Conservation (phyloP, 2,797 vertebrate genomes). For the Dryobates pubescens region DNA sequence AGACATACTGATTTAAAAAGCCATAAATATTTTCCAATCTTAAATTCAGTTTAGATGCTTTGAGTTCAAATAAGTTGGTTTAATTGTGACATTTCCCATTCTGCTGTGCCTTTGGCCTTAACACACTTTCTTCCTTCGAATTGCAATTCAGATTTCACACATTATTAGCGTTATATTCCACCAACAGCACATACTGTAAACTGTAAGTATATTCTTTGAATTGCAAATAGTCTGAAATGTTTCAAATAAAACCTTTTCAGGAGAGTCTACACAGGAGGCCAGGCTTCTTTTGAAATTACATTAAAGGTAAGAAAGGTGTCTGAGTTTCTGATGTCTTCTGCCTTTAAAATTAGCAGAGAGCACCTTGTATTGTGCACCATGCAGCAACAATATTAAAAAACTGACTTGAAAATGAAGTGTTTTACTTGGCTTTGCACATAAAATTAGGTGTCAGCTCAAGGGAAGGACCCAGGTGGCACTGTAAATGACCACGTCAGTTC, state of each 20-base stretch:
- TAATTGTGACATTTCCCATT: neutral
- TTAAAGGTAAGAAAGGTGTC: neutral
- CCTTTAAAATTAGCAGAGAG: neutral
- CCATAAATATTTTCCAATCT: neutral
- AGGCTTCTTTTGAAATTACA: neutral
- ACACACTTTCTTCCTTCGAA: neutral
- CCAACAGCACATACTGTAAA: neutral
- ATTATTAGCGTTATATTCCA: neutral
- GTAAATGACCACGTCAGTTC: neutral
- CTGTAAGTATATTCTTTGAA: neutral
- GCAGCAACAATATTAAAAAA: neutral
- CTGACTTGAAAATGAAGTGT: neutral
- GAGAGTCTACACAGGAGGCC: neutral
- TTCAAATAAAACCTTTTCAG: slow-evolving; percentile 3
- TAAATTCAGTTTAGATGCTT: neutral
- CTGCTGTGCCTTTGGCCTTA: neutral
- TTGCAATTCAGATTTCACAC: neutral
- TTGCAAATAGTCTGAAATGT: neutral
- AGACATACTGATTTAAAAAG: neutral
- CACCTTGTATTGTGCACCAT: neutral
- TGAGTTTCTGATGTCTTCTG: neutral
- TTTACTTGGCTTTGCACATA: neutral
- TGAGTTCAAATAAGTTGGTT: neutral
- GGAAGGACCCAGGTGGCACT: neutral
- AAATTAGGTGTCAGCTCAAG: neutral